phyloP scores from a whole-genome alignment of 35 echinoderm and acorn worm genomes.

The Patiria miniata region DNA sequence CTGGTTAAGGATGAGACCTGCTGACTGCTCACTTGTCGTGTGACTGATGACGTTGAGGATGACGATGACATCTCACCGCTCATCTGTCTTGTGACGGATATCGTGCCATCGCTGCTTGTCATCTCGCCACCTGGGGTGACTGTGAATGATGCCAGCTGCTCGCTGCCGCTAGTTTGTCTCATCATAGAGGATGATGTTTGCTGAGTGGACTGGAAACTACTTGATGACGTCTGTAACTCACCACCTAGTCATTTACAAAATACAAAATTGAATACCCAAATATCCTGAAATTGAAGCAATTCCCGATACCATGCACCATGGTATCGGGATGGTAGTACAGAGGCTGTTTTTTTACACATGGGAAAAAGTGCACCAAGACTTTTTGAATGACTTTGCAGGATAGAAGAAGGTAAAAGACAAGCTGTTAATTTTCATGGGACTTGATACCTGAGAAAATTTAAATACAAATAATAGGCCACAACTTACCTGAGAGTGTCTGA shows the following conservation, averaged over 20 bases:
- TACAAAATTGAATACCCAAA: no score
- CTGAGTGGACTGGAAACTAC: conserved; percentile 8
- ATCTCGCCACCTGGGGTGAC: background rate
- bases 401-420: no score
- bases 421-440: no score
- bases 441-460: no score
- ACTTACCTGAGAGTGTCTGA: background rate
- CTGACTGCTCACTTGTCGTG: background rate
- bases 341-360: background rate
- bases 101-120: background rate
- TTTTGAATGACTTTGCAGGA: no score
- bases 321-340: background rate
- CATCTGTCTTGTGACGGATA: background rate
- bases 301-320: no score
- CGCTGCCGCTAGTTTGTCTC: background rate
- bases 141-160: background rate
- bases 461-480: background rate
- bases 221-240: conserved; percentile 1
- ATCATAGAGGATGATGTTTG: background rate
- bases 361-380: background rate
- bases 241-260: background rate
- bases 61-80: conserved; percentile 1
- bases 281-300: no score
- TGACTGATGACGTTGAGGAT: background rate
- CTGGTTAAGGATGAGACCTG: background rate